Conservation (phyloP, 2,888 invertebrate species). For the Microctonus brassicae region DNA sequence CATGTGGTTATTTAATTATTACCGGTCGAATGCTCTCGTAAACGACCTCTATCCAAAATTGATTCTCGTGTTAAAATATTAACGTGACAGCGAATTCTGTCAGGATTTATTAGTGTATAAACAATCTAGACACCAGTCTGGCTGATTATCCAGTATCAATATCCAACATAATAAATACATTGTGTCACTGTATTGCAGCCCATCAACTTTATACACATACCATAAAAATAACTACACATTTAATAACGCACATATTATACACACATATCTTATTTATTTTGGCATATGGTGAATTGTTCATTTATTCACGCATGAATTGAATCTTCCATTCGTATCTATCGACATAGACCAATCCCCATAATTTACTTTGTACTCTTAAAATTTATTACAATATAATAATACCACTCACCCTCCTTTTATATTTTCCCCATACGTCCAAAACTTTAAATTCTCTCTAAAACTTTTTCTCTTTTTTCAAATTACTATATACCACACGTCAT, state of each 20-base stretch:
- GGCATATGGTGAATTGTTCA: slow-evolving; percentile 30
- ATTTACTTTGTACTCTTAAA: background rate
- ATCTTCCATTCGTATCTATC: slow-evolving; percentile 17
- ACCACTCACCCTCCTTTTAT: background rate
- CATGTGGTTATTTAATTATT: slow-evolving; percentile 2
- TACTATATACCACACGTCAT: too few species aligned
- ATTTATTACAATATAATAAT: background rate
- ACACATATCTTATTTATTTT: too few species aligned
- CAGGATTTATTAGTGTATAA: slow-evolving; percentile 22
- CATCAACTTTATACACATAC: background rate
- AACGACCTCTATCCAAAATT: background rate
- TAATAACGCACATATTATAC: too few species aligned
- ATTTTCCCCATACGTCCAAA: too few species aligned
- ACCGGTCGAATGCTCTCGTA: background rate
- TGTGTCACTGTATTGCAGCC: background rate
- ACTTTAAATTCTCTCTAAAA: too few species aligned
- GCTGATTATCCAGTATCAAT: slow-evolving; percentile 12
- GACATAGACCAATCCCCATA: background rate
- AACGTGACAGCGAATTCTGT: background rate
- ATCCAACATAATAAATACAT: slow-evolving; percentile 9
- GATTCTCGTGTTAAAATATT: slow-evolving; percentile 6
- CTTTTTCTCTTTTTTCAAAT: too few species aligned
- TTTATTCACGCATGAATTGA: slow-evolving; percentile 50
- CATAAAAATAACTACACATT: too few species aligned
- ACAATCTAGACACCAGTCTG: slow-evolving; percentile 16